phyloP scores from a whole-genome alignment of 2,113 vertebrate species.

The Epinephelus fuscoguttatus region DNA sequence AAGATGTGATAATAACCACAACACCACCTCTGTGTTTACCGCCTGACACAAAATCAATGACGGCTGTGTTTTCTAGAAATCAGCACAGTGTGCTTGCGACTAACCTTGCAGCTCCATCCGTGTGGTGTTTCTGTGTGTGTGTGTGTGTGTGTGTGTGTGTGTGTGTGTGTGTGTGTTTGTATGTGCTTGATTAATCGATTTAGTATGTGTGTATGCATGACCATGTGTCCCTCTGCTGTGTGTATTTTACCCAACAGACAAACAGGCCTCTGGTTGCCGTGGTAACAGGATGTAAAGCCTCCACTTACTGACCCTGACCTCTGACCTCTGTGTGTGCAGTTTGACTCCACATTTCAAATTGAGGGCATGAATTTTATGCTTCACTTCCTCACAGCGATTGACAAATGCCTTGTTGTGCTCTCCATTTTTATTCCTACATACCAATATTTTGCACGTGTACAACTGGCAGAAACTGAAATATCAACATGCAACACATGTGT shows the following conservation, averaged over 20 bases:
- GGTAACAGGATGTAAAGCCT: conserved; percentile 22
- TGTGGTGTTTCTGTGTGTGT: not conserved
- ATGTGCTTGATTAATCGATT: not conserved
- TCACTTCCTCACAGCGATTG: not conserved
- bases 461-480: not conserved
- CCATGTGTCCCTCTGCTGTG: not conserved
- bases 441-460: conserved; percentile 10
- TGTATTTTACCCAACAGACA: not conserved
- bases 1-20: conserved; percentile 43
- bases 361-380: not conserved
- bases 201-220: not conserved
- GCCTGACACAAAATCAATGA: conserved; percentile 62
- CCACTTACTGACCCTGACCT: conserved; percentile 29
- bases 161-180: too few species aligned
- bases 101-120: conserved; percentile 14
- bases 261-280: conserved; percentile 36
- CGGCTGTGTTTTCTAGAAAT: conserved; percentile 38
- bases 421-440: not conserved
- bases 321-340: conserved; percentile 22
- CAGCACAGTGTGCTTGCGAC: not conserved
- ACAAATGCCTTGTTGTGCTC: not conserved
- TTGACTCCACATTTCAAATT: not conserved
- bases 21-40: conserved; percentile 34
- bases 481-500: not conserved
- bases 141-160: conserved; percentile 17